These are phyloP conservation scores for Blomia tropicalis DNA, from an alignment of 2,888 invertebrate genomes.

Conservation along the genomic window DNA sequence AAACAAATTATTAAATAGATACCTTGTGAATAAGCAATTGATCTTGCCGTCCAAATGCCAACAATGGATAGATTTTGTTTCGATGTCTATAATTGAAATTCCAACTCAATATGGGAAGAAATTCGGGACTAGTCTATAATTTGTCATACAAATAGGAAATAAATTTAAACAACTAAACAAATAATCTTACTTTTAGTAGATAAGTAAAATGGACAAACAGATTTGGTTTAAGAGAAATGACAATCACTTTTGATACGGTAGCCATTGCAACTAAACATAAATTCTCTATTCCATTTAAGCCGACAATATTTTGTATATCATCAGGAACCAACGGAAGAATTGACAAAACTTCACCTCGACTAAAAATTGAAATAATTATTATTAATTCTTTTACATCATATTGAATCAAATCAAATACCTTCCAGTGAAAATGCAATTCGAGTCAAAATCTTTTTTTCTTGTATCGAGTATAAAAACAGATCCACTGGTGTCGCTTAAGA, in stretches of 20 bases:
- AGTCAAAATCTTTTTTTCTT: constrained; percentile 68
- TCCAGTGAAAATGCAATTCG: constrained; percentile 87
- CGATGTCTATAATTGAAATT: constrained; percentile 43
- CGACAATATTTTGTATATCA: constrained; percentile 49
- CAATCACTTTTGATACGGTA: constrained; percentile 72
- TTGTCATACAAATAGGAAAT: too few species aligned
- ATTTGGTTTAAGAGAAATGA: constrained; percentile 58
- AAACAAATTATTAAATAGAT: constrained; percentile 24
- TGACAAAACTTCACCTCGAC: constrained; percentile 76
- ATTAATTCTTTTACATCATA: neutral
- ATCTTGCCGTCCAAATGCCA: constrained; percentile 71
- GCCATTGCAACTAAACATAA: constrained; percentile 75
- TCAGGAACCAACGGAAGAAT: constrained; percentile 48
- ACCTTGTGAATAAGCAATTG: constrained; percentile 70
- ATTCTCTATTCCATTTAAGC: constrained; percentile 35
- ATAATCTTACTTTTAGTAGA: neutral
- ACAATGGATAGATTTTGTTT: constrained; percentile 48
- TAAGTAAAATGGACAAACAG: constrained; percentile 56
- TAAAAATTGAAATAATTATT: constrained; percentile 34
- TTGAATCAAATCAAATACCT: constrained; percentile 33
- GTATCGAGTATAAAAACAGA: constrained; percentile 87
- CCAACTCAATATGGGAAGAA: constrained; percentile 81
- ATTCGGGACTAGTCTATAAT: constrained; percentile 44
- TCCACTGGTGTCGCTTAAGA: constrained; percentile 79
- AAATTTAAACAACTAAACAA: constrained; percentile 16